Conservation (phyloP, 2,113 vertebrate genomes). For the Lophotis ruficrista region DNA sequence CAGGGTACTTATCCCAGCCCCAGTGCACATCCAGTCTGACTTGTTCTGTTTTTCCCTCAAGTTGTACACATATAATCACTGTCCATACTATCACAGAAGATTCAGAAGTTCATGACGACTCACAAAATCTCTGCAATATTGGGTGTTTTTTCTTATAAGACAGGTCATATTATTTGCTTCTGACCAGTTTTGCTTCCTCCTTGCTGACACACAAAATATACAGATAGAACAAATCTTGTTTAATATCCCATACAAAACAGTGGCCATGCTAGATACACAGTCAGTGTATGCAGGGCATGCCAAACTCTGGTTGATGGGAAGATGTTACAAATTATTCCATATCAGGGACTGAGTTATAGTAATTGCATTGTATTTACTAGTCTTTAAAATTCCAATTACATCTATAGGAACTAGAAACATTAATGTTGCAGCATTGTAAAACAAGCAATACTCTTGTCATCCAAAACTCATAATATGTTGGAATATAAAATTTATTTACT, state of each 20-base stretch:
- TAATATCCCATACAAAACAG: background rate
- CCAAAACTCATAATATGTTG: background rate
- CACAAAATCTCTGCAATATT: background rate
- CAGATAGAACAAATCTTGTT: background rate
- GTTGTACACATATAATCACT: background rate
- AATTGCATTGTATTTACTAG: background rate
- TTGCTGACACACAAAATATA: background rate
- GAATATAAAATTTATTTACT: background rate
- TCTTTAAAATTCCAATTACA: background rate
- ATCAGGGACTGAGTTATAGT: background rate
- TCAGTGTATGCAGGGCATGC: background rate
- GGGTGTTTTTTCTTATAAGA: background rate
- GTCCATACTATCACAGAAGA: background rate
- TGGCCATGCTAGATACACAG: background rate
- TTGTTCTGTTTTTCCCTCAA: background rate
- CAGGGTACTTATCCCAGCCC: background rate
- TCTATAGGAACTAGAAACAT: background rate
- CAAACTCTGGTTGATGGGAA: background rate
- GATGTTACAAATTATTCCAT: background rate
- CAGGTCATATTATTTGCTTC: background rate
- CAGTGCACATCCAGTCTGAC: background rate
- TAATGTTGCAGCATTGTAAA: background rate
- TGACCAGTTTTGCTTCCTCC: background rate
- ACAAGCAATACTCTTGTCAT: background rate
- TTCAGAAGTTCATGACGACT: background rate